Base-by-base conservation (phyloP, 2,888 invertebrate species). In the Tipula vernalis region DNA sequence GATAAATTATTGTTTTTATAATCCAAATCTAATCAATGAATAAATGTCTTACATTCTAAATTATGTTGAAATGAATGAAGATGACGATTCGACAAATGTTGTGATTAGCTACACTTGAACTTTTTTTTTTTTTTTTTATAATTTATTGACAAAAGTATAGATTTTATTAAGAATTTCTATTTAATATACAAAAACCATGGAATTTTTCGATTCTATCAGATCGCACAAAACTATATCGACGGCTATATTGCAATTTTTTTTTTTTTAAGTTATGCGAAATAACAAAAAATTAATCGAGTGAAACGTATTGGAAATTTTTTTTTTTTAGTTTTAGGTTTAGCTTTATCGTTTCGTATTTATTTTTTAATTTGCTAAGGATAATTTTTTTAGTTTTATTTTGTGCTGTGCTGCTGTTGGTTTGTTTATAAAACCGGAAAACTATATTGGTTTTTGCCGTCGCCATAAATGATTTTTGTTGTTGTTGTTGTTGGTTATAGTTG, bases 381-480 rank as follows among this genome's bases (percentile, higher is more conserved):
- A 71, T 71, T 71, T 71, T n/a, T 71, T 71, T 71, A 28, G 28
- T 28, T 18, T 71, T 71, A 71, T 71, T 71, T 71, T 10, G 28
- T 71, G 28, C 71, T 71, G 71, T 71, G 71, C 71, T 71, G 71
- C 71, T 71, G 71, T 28, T 71, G 71, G 28, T 71, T 51, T n/a
- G 51, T 51, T 71, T 71, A 71, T 71, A 71, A 28, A 71, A 71
- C 71, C 71, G 71, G 71, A 71, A 28, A 71, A 71, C 18, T 71
- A 71, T 71, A 71, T 71, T 71, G 71, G 71, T 71, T 71, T 71
- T 71, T 71, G 71, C 71, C 71, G 71, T 71, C 71, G 71, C 71
- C 71, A 57, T 71, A 71, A 71, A 28, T 10, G 71, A n/a, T 71
- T 57, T 57, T 57, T 51, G n/a, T 51, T 51, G n/a, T 51, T 51